These are phyloP conservation scores for Hymenopus coronatus DNA, from an alignment of 2,888 invertebrate genomes.

Conservation along the genomic window DNA sequence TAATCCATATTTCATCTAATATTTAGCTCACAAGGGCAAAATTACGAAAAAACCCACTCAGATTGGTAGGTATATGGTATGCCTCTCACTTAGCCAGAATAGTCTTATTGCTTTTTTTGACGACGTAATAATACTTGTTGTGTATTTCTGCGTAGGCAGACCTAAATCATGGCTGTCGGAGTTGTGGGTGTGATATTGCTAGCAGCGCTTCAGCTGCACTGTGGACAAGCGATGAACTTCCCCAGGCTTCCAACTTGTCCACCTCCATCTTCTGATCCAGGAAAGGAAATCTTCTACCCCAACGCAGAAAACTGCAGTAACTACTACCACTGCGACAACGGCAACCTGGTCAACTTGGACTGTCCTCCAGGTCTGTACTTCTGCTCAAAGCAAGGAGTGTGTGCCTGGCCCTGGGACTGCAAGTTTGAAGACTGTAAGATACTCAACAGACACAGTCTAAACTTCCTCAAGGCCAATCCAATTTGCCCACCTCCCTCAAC, in stretches of 20 bases:
- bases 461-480: neutral
- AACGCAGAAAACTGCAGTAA: constrained; percentile 46
- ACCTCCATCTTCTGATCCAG: neutral
- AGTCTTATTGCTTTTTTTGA: no score
- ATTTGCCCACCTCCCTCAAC: neutral
- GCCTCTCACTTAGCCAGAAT: no score
- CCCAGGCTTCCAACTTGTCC: neutral
- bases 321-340: constrained; percentile 53
- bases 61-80: no score
- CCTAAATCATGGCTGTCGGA: neutral
- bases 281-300: constrained; percentile 39
- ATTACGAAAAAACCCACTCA: no score
- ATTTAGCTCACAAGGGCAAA: no score
- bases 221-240: neutral
- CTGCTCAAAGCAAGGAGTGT: neutral
- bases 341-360: constrained; percentile 49
- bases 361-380: constrained; percentile 42
- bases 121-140: neutral
- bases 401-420: neutral
- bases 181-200: neutral
- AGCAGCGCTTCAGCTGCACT: neutral
- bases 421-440: neutral
- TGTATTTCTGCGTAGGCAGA: neutral
- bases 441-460: neutral
- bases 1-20: no score